Evolutionary conservation across 2,888 invertebrate genomes (phyloP), one percentile per base, ranked within the genome.

Genomic region (Agrilus biguttatus): DNA sequence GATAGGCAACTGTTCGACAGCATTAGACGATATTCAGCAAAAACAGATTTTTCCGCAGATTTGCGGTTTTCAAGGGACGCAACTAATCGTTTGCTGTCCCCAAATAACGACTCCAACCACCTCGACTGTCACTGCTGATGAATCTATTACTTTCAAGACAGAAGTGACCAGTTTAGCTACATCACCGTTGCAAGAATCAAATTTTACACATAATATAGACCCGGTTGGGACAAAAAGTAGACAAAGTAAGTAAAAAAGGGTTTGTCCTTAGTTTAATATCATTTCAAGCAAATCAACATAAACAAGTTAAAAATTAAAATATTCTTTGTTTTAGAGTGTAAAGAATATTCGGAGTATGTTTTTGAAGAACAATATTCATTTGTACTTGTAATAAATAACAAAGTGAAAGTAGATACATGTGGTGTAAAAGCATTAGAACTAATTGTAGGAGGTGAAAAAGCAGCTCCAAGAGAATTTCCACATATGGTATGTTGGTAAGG

Each of bases 401-500:
- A 28, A 28, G 28, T 55, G 19, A 51, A 47, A 34, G 54, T 58
- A 3, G 60, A 66, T 1, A 58, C 63, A 36, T 71, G 70, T 47
- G 61, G 60, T 12, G 62, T 68, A 44, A 54, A 63, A 5, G 62
- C 60, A 32, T 59, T 63, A 7, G 61, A 63, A 21, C 54, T 69
- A 5, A 66, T 70, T 47, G 58, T 70, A 43, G 70, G 70, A n/a
- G 70, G 70, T 4, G 52, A 50, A 2, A 51, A 52, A 41, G 65
- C 68, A 5, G 55, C 53, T 12, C 52, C 55, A 14, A 58, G 54
- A 44, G 67, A 77, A 48, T 79, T 75, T 54, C 78, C 78, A 5
- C 78, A 79, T 48, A 78, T 77, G 78, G 77, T 61, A 54, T 51
- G 48, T 46, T 36, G 34, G 28, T 34, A 19, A 36, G 17, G n/a